phyloP scores from a whole-genome alignment of 2,888 invertebrate genomes.

The Drosophila nr. perissopoda region DNA sequence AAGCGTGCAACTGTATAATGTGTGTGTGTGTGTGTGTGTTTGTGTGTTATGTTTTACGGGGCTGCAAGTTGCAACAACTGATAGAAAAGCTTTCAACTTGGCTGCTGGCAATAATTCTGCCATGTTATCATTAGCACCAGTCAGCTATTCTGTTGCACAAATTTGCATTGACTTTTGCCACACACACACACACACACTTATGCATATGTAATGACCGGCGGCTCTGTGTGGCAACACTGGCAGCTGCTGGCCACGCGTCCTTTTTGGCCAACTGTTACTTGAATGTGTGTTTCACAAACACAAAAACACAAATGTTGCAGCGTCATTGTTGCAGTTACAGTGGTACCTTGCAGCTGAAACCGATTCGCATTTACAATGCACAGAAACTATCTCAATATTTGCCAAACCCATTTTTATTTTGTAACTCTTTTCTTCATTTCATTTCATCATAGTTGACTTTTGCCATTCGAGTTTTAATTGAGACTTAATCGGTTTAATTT shows the following conservation, averaged over 20 bases:
- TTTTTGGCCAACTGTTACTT: slow-evolving; percentile 63
- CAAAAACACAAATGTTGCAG: slow-evolving; percentile 24
- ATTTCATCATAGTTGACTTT: background rate
- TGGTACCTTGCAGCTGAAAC: background rate
- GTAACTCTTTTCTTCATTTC: no score
- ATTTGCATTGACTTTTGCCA: slow-evolving; percentile 61
- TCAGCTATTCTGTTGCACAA: slow-evolving; percentile 2
- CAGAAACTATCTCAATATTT: background rate
- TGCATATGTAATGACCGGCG: slow-evolving; percentile 29
- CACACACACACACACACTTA: background rate
- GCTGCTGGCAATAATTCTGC: slow-evolving; percentile 14
- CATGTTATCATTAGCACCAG: slow-evolving; percentile 18
- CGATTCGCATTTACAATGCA: background rate
- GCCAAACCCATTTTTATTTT: background rate
- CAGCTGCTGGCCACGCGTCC: slow-evolving; percentile 55
- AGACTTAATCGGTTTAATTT: background rate
- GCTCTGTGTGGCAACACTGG: slow-evolving; percentile 29
- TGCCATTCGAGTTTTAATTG: background rate
- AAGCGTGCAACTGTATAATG: slow-evolving; percentile 1
- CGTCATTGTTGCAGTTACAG: slow-evolving; percentile 47
- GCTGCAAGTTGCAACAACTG: slow-evolving; percentile 24
- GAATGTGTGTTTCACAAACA: background rate
- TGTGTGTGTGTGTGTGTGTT: background rate
- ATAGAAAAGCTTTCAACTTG: slow-evolving; percentile 41
- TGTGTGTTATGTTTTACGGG: slow-evolving; percentile 27